These are phyloP conservation scores for Tachina lurida DNA, from an alignment of 2,888 invertebrate species.

Conservation along the genomic window DNA sequence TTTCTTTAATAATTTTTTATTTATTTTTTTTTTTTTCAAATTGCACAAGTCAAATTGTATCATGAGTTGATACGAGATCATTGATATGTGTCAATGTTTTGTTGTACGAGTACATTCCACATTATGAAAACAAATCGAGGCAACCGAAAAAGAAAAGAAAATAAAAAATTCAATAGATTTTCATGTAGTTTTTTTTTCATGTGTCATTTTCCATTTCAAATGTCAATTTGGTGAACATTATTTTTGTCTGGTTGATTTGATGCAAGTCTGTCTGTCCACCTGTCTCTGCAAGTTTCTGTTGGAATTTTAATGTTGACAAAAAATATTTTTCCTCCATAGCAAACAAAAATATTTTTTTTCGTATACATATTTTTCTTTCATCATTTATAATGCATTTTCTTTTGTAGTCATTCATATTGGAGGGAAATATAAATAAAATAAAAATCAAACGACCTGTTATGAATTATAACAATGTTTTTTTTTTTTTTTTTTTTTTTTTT, in stretches of 20 bases:
- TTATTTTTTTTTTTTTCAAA: constrained; percentile 29
- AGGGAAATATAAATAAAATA: constrained; percentile 35
- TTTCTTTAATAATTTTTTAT: not conserved
- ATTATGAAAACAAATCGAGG: constrained; percentile 27
- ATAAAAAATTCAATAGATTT: constrained; percentile 47
- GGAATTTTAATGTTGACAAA: constrained; percentile 62
- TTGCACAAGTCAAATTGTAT: constrained; percentile 57
- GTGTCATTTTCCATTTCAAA: constrained; percentile 64
- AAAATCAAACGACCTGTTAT: constrained; percentile 59
- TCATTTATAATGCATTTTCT: constrained; percentile 48
- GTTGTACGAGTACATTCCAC: constrained; percentile 16
- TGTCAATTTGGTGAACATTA: constrained; percentile 62
- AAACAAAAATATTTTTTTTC: constrained; percentile 41
- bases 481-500: not conserved
- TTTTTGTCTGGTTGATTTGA: constrained; percentile 35
- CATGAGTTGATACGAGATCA: constrained; percentile 51
- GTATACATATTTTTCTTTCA: constrained; percentile 28
- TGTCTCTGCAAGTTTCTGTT: constrained; percentile 25
- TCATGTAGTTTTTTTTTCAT: constrained; percentile 53
- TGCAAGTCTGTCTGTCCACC: not conserved
- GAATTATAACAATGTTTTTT: constrained; percentile 54
- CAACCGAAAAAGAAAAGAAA: not conserved
- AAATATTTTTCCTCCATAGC: not conserved
- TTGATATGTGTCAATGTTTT: constrained; percentile 63
- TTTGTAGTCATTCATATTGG: constrained; percentile 40